Evolutionary conservation across 2,888 invertebrate species (phyloP).

Genomic region (Pteria penguin): DNA sequence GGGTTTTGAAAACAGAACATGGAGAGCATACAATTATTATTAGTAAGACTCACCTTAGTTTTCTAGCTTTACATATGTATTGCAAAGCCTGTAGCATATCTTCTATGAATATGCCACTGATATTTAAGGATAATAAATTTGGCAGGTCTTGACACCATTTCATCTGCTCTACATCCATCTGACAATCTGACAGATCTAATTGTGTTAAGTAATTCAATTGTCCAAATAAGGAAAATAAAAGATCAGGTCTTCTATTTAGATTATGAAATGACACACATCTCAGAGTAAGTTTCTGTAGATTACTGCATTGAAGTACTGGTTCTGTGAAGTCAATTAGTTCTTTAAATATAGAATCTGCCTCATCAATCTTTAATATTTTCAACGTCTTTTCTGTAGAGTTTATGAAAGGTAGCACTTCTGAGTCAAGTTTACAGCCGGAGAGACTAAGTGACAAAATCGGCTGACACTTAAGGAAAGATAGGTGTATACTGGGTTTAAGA

Average conservation of each 20-base stretch:
- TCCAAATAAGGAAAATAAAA: conserved; percentile 82
- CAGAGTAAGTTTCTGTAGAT: conserved; percentile 51
- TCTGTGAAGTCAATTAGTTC: neutral
- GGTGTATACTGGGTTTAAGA: conserved; percentile 85
- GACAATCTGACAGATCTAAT: conserved; percentile 87
- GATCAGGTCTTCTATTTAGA: conserved; percentile 36
- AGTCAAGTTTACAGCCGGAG: conserved; percentile 84
- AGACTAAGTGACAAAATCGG: conserved; percentile 88
- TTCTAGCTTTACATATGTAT: conserved; percentile 81
- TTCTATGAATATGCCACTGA: conserved; percentile 87
- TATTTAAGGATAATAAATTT: conserved; percentile 87
- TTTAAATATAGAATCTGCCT: conserved; percentile 47
- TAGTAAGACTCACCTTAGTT: conserved; percentile 81
- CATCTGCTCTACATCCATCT: conserved; percentile 80
- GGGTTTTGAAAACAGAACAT: too few species aligned
- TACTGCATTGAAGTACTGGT: conserved; percentile 48
- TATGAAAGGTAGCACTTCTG: conserved; percentile 84
- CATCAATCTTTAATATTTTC: conserved; percentile 86
- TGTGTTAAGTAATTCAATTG: conserved; percentile 85
- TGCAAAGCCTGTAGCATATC: conserved; percentile 82
- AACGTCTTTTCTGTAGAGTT: conserved; percentile 87
- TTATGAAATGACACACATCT: conserved; percentile 55
- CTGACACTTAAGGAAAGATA: conserved; percentile 87
- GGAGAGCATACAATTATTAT: too few species aligned
- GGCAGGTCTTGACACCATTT: conserved; percentile 85